These are phyloP conservation scores for Trichomycterus rosablanca DNA, from an alignment of 2,113 vertebrate genomes.

Conservation along the genomic window DNA sequence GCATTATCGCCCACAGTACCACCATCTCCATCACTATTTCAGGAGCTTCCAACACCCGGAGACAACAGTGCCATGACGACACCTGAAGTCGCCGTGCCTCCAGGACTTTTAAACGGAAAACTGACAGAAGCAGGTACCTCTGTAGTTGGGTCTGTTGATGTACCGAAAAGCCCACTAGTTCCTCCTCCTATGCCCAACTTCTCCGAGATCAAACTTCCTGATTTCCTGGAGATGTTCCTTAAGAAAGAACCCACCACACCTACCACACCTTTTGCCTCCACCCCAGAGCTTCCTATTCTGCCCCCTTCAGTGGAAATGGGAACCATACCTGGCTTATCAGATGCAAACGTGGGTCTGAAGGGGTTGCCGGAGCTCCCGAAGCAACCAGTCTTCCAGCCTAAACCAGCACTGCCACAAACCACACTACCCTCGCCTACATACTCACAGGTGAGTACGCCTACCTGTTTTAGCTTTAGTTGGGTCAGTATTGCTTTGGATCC, in stretches of 20 bases:
- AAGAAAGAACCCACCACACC: conserved; percentile 51
- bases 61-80: conserved; percentile 22
- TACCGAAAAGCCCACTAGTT: conserved; percentile 45
- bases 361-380: conserved; percentile 55
- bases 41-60: conserved; percentile 20
- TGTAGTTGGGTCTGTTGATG: conserved; percentile 37
- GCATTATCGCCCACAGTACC: conserved; percentile 38
- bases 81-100: conserved; percentile 17
- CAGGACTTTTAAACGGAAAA: conserved; percentile 29
- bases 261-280: conserved; percentile 7
- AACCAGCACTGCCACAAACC: conserved; percentile 53
- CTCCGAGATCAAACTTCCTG: conserved; percentile 67
- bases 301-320: conserved; percentile 46
- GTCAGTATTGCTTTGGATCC: too few relatives aligned
- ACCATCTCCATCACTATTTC: conserved; percentile 7
- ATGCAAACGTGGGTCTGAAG: conserved; percentile 43
- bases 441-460: conserved; percentile 59
- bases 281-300: conserved; percentile 32
- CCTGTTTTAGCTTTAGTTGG: too few relatives aligned
- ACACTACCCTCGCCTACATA: conserved; percentile 46
- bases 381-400: conserved; percentile 55
- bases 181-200: conserved; percentile 54
- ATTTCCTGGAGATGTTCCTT: conserved; percentile 72
- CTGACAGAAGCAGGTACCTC: conserved; percentile 44
- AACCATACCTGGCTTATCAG: conserved; percentile 17